A percentile compares a stretch with the other conserved stretches of the same genome.
Evolutionary conservation across 2,888 invertebrate species (phyloP).

Genomic region (Scotopteryx bipunctaria): DNA sequence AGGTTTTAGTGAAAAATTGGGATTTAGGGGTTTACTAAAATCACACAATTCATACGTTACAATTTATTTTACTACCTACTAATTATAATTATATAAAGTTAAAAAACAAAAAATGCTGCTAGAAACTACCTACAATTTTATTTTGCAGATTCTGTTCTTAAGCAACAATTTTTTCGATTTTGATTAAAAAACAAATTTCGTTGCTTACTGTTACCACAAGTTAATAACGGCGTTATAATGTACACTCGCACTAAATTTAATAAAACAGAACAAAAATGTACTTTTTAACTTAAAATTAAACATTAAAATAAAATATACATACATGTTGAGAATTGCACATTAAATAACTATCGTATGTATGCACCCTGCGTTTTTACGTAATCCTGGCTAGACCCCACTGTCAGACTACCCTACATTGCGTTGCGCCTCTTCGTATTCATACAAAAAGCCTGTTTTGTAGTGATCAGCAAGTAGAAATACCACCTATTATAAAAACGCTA

Average conservation of each 20-base stretch:
- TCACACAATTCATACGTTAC: slow-evolving; percentile 14
- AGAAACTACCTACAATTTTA: slow-evolving; percentile 12
- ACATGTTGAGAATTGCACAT: slow-evolving; percentile 16
- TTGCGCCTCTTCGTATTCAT: too few species aligned
- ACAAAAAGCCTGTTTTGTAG: too few species aligned
- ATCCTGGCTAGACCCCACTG: slow-evolving; percentile 9
- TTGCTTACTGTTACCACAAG: slow-evolving; percentile 7
- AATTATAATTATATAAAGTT: slow-evolving; percentile 6
- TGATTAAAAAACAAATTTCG: slow-evolving; percentile 9
- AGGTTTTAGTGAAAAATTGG: neutral
- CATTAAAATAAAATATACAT: slow-evolving; percentile 7
- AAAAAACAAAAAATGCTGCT: neutral
- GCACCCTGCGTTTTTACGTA: slow-evolving; percentile 9
- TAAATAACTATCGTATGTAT: slow-evolving; percentile 11
- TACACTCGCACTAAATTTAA: slow-evolving; percentile 7
- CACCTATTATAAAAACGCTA: too few species aligned
- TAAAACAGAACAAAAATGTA: slow-evolving; percentile 15
- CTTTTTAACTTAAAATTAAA: slow-evolving; percentile 20
- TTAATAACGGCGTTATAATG: neutral
- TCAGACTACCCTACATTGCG: too few species aligned
- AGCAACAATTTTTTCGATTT: neutral
- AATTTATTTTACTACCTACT: slow-evolving; percentile 5
- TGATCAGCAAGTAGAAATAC: too few species aligned
- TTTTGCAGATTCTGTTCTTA: neutral
- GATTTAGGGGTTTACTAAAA: slow-evolving; percentile 10